phyloP scores from a whole-genome alignment of 2,797 vertebrate genomes.

The Adelosebastes latens region DNA sequence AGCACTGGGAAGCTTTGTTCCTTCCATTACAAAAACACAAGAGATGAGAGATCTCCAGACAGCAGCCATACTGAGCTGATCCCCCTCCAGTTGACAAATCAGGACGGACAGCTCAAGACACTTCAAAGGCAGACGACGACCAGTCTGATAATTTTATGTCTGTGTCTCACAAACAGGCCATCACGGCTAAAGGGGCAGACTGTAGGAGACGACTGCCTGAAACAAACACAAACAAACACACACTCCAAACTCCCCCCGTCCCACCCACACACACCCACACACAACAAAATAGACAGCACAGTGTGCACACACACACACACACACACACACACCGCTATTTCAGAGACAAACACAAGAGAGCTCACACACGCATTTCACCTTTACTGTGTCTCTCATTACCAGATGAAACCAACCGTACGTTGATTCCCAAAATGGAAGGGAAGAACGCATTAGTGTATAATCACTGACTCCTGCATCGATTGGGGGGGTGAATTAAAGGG shows the following conservation, averaged over 20 bases:
- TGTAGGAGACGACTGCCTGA: constrained; percentile 79
- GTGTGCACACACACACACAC: constrained; percentile 17
- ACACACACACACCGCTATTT: constrained; percentile 42
- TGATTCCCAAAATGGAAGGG: constrained; percentile 85
- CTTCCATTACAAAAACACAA: constrained; percentile 47
- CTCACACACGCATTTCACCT: constrained; percentile 80
- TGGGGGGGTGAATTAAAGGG: constrained; percentile 84
- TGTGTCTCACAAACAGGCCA: constrained; percentile 80
- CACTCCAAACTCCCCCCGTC: constrained; percentile 48
- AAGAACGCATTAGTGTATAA: constrained; percentile 85
- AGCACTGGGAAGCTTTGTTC: constrained; percentile 57
- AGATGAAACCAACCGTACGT: constrained; percentile 83
- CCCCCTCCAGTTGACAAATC: constrained; percentile 75
- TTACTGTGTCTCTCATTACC: constrained; percentile 85
- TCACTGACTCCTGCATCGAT: constrained; percentile 84
- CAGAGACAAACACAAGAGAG: constrained; percentile 70
- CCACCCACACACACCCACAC: constrained; percentile 62
- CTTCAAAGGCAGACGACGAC: constrained; percentile 79
- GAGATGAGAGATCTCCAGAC: constrained; percentile 76
- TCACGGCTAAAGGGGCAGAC: constrained; percentile 76
- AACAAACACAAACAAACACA: constrained; percentile 81
- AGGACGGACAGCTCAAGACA: constrained; percentile 79
- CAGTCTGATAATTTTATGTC: constrained; percentile 81
- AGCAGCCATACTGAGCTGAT: constrained; percentile 75
- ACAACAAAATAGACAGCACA: constrained; percentile 50